These are phyloP conservation scores for Enteromius fasciolatus DNA, from an alignment of 2,797 vertebrate species.

Conservation along the genomic window DNA sequence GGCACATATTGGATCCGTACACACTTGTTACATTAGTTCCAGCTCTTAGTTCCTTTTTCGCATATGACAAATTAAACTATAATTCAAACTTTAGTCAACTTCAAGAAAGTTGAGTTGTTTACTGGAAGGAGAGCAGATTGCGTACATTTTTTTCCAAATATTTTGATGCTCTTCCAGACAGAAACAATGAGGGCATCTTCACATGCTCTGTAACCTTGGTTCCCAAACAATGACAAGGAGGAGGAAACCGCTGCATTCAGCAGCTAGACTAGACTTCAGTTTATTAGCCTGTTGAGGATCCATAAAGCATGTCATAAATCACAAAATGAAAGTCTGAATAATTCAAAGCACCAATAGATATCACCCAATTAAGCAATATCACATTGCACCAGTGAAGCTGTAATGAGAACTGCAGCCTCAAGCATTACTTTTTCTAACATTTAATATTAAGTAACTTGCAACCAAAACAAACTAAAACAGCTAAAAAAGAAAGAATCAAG, in stretches of 20 bases:
- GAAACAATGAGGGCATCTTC: slow-evolving; percentile 27
- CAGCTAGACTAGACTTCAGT: slow-evolving; percentile 6
- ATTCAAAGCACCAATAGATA: not conserved
- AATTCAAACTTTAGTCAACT: slow-evolving; percentile 1
- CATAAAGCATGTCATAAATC: not conserved
- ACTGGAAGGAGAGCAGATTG: not conserved
- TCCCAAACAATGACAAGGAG: slow-evolving; percentile 1
- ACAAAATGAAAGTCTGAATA: not conserved
- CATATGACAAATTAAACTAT: not conserved
- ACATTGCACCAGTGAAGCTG: not conserved
- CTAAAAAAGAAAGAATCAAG: not conserved
- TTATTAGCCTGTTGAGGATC: not conserved
- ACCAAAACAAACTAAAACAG: not conserved
- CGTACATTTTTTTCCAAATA: not conserved
- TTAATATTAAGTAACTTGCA: not conserved
- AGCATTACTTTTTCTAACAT: not conserved
- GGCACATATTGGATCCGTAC: not conserved
- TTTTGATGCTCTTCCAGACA: slow-evolving; percentile 4
- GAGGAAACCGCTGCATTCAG: slow-evolving; percentile 10
- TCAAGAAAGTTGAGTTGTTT: slow-evolving; percentile 3
- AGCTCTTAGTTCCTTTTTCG: not conserved
- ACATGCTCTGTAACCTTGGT: slow-evolving; percentile 15
- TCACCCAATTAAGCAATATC: not conserved
- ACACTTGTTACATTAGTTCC: not conserved
- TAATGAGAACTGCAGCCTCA: not conserved